phyloP scores from a whole-genome alignment of 2,888 invertebrate species.

The Drosophila meridiana region DNA sequence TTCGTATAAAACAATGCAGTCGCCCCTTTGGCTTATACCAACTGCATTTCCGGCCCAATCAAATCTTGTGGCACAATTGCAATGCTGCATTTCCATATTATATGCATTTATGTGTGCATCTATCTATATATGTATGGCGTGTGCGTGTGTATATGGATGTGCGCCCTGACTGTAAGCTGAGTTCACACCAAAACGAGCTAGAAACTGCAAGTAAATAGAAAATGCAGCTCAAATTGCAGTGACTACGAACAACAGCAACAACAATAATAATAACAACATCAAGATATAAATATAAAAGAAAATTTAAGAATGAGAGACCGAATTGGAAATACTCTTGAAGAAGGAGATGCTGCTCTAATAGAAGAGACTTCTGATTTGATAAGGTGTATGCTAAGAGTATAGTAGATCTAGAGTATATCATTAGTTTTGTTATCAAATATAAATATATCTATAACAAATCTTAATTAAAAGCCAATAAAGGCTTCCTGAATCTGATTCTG shows the following conservation, averaged over 20 bases:
- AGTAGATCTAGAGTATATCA: not conserved
- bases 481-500: too few species aligned
- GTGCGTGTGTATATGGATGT: not conserved
- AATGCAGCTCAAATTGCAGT: constrained; percentile 63
- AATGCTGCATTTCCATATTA: constrained; percentile 32
- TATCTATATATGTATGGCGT: not conserved
- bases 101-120: constrained; percentile 15
- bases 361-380: not conserved
- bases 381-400: not conserved
- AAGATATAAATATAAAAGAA: constrained; percentile 21
- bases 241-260: constrained; percentile 11
- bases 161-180: constrained; percentile 17
- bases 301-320: not conserved
- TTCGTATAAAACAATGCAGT: not conserved
- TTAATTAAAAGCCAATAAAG: not conserved
- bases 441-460: not conserved
- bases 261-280: not conserved
- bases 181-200: constrained; percentile 67
- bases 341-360: not conserved
- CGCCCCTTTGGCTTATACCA: not conserved
- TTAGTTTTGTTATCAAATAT: not conserved
- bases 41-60: constrained; percentile 36
- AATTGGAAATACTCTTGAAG: not conserved
- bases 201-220: constrained; percentile 79
- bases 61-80: constrained; percentile 32